phyloP scores from a whole-genome alignment of 2,113 vertebrate genomes.

The Nipponia nippon region DNA sequence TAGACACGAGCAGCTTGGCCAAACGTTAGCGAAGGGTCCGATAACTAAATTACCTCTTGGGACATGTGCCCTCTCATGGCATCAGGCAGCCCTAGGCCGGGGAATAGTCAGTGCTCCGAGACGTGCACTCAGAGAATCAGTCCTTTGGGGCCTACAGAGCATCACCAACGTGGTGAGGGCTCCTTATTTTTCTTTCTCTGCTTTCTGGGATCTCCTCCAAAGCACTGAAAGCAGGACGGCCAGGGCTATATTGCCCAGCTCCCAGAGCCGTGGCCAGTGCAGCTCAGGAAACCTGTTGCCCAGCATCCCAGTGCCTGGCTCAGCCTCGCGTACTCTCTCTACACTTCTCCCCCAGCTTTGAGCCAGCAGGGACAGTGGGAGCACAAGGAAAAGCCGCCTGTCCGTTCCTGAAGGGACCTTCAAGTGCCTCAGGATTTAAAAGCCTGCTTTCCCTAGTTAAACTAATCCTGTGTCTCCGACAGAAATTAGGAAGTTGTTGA shows the following conservation, averaged over 20 bases:
- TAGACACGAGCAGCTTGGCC: neutral
- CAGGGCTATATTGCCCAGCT: neutral
- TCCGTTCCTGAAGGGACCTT: neutral
- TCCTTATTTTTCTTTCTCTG: neutral
- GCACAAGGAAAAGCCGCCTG: neutral
- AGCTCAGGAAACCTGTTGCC: neutral
- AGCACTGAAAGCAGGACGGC: neutral
- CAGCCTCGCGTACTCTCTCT: rapidly evolving
- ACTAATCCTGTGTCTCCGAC: neutral
- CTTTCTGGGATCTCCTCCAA: neutral
- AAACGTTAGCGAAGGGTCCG: neutral
- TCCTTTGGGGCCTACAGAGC: neutral
- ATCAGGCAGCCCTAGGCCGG: neutral
- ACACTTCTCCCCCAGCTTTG: neutral
- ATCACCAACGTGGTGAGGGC: neutral
- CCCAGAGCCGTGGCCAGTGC: neutral
- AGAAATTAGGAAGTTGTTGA: neutral
- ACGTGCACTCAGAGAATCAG: neutral
- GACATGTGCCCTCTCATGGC: rapidly evolving
- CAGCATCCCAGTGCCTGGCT: rapidly evolving
- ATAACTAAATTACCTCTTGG: neutral
- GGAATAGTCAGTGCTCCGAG: neutral
- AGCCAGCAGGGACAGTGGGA: neutral
- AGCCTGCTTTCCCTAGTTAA: neutral
- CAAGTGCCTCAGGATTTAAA: neutral